Evolutionary conservation across 2,888 invertebrate species (phyloP).

Genomic region (Epicampocera succincta): DNA sequence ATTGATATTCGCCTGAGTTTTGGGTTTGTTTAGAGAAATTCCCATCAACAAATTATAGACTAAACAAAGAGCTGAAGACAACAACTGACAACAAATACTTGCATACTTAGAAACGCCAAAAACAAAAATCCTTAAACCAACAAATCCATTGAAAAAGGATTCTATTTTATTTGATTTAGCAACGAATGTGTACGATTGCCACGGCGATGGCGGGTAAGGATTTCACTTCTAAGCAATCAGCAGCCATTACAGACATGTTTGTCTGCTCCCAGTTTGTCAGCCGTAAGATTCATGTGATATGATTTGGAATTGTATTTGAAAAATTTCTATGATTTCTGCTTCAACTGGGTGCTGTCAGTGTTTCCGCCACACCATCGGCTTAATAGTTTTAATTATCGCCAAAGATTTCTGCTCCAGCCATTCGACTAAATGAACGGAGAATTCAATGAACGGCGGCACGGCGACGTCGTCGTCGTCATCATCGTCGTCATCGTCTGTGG

Average conservation of each 20-base stretch:
- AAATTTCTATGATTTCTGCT: slow-evolving; percentile 38
- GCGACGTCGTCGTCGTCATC: too few relatives aligned
- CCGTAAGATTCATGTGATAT: slow-evolving; percentile 9
- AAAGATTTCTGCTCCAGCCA: slow-evolving; percentile 49
- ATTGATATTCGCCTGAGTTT: neutral
- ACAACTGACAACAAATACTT: slow-evolving; percentile 35
- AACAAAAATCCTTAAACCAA: slow-evolving; percentile 56
- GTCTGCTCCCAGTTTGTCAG: neutral
- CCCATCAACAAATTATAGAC: slow-evolving; percentile 54
- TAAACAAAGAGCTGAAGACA: slow-evolving; percentile 57
- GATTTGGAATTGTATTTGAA: slow-evolving; percentile 41
- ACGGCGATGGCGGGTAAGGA: slow-evolving; percentile 36
- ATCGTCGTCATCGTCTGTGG: too few relatives aligned
- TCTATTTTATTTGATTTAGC: slow-evolving; percentile 39
- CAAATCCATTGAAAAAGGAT: slow-evolving; percentile 49
- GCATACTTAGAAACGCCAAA: slow-evolving; percentile 64
- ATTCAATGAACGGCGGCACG: slow-evolving; percentile 46
- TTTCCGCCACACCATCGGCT: neutral
- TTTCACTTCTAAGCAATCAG: slow-evolving; percentile 38
- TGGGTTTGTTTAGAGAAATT: slow-evolving; percentile 8
- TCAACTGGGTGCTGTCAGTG: neutral
- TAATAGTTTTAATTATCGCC: slow-evolving; percentile 51
- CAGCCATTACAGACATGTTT: slow-evolving; percentile 16
- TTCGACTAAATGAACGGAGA: slow-evolving; percentile 31
- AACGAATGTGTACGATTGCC: neutral